A percentile compares a stretch with the other conserved stretches of the same genome.
Evolutionary conservation across 2,797 vertebrate species (phyloP).

Genomic region (Chelon auratus): DNA sequence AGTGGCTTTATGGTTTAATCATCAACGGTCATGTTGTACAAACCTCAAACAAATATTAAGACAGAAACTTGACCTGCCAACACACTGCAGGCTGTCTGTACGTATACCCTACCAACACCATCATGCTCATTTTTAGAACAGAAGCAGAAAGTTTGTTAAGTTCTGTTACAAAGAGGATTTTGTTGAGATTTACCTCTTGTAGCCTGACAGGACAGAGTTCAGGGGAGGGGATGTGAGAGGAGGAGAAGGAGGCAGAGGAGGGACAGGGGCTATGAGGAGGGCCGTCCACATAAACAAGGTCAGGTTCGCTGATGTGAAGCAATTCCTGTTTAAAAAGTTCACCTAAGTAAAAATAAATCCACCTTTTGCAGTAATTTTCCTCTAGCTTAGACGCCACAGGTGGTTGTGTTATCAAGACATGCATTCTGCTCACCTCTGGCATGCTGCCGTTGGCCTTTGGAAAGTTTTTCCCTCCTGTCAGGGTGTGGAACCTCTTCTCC

Average conservation of each 20-base stretch:
- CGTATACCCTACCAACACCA: conserved; percentile 21
- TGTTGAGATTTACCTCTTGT: conserved; percentile 89
- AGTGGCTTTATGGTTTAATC: neutral
- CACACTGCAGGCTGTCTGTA: conserved; percentile 40
- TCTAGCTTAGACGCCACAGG: conserved; percentile 17
- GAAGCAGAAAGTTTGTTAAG: conserved; percentile 23
- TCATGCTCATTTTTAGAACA: conserved; percentile 27
- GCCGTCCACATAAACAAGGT: conserved; percentile 84
- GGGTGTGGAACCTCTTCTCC: conserved; percentile 87
- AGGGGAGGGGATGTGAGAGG: conserved; percentile 82
- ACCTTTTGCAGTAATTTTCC: conserved; percentile 24
- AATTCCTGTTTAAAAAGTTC: conserved; percentile 86
- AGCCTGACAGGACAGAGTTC: conserved; percentile 84
- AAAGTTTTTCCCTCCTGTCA: conserved; percentile 89
- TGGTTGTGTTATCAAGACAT: neutral
- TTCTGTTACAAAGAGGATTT: conserved; percentile 11
- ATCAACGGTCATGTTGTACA: neutral
- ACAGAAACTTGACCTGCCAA: conserved; percentile 6
- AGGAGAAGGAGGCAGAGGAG: conserved; percentile 81
- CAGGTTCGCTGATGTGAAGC: conserved; percentile 89
- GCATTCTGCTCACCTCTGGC: conserved; percentile 88
- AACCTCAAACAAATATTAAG: conserved; percentile 14
- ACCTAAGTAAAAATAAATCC: conserved; percentile 48
- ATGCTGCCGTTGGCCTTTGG: conserved; percentile 84
- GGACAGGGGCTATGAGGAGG: conserved; percentile 82